These are phyloP conservation scores for Psophia crepitans DNA, from an alignment of 2,113 vertebrate species.

Conservation along the genomic window DNA sequence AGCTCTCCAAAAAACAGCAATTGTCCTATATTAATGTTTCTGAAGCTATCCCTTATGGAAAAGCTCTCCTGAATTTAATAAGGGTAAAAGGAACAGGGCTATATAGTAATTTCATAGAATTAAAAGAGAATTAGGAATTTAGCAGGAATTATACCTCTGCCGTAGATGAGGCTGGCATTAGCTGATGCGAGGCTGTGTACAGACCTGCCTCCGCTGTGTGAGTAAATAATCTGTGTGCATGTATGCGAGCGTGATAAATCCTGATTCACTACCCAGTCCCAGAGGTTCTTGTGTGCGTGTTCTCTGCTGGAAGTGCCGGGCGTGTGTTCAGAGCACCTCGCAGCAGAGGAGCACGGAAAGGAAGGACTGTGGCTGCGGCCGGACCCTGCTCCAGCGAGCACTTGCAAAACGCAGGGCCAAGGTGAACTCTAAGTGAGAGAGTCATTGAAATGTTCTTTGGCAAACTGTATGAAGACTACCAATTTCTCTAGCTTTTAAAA, in stretches of 20 bases:
- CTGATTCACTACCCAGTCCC: neutral
- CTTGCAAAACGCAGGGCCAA: neutral
- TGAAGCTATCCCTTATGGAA: conserved; percentile 50
- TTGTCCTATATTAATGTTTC: conserved; percentile 61
- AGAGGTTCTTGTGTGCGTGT: accelerated
- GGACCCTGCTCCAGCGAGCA: accelerated
- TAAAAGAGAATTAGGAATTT: conserved; percentile 39
- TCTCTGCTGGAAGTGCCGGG: neutral
- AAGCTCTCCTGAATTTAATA: conserved; percentile 39
- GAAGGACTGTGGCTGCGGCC: neutral
- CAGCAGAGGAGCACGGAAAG: neutral
- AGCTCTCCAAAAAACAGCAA: conserved; percentile 66
- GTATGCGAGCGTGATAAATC: accelerated
- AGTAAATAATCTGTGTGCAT: neutral
- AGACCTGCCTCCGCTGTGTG: neutral
- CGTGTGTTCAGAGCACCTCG: accelerated
- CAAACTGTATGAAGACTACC: neutral
- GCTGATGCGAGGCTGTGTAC: neutral
- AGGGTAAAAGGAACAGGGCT: neutral
- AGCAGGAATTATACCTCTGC: conserved; percentile 31
- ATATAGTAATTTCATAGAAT: conserved; percentile 46
- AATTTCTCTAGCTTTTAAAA: neutral
- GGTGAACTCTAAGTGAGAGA: neutral
- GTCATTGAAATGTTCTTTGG: neutral
- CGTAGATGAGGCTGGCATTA: neutral